Percentiles rank a stretch among this genome's conserved stretches.
Conservation (phyloP, 2,888 invertebrate genomes). For the Patella ulyssiponensis region DNA sequence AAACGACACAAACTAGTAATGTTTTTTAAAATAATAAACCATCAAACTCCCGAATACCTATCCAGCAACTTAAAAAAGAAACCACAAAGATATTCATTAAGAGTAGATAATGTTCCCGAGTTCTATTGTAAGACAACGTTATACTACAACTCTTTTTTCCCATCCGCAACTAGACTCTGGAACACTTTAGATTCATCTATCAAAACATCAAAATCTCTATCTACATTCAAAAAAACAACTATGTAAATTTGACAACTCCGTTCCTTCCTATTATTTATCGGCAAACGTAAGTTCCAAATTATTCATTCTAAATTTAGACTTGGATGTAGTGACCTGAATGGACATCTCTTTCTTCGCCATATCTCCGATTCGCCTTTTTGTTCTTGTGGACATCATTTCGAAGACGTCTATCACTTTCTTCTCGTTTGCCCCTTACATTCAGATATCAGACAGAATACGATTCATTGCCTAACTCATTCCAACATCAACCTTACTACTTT, state of each 20-base stretch:
- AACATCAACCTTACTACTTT: too few relatives aligned
- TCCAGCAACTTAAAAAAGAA: background rate
- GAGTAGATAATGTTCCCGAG: background rate
- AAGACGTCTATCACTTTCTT: background rate
- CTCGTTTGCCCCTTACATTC: background rate
- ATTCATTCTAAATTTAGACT: too few relatives aligned
- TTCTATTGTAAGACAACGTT: background rate
- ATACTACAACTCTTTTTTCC: background rate
- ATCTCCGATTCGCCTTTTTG: background rate
- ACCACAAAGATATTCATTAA: conserved; percentile 1
- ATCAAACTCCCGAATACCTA: background rate
- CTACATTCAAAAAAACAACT: too few relatives aligned
- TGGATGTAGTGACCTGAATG: background rate
- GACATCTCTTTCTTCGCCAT: background rate
- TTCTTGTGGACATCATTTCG: background rate
- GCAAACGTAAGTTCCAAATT: too few relatives aligned
- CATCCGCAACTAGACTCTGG: background rate
- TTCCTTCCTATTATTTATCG: too few relatives aligned
- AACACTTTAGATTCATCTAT: background rate
- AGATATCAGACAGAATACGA: background rate
- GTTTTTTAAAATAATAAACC: background rate
- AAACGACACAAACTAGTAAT: background rate
- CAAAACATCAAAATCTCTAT: too few relatives aligned
- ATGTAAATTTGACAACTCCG: too few relatives aligned
- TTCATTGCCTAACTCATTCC: too few relatives aligned